Evolutionary conservation across 1,140 invertebrate genomes (phyloP), one percentile per base, ranked within the genome.

Genomic region (Calliopsis andreniformis): DNA sequence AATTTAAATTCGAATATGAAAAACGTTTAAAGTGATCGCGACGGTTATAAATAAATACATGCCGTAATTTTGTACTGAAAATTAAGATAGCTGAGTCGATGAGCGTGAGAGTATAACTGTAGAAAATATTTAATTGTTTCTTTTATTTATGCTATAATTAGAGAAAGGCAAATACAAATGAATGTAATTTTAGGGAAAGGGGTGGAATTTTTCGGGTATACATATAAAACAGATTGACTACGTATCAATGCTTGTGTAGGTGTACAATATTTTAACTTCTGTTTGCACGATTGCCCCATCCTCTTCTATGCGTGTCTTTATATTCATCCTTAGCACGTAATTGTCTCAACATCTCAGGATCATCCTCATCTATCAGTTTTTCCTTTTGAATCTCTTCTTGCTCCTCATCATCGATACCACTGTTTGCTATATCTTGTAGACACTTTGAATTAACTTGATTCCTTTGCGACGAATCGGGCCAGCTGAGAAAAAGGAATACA

Each of bases 221-320:
- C n/a, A n/a, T n/a, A n/a, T n/a, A n/a, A n/a, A n/a, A n/a, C n/a
- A n/a, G n/a, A n/a, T n/a, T n/a, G n/a, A n/a, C n/a, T n/a, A n/a
- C n/a, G n/a, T n/a, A 14, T 32, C 4, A 18, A 72, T 47, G n/a
- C 3, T 56, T 45, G 20, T 16, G 28, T 28, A 62, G 0, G 28
- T 23, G 7, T 25, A 4, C 61, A 16, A 35, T 53, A 14, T 18
- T 62, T 93, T 94, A 97, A 92, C 97, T 98, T 85, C 96, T 93
- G 89, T 98, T 98, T 85, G 96, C 93, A 47, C 97, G 93, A 92
- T 98, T 98, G 35, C 97, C 97, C 95, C 96, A 97, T 3, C 97
- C 97, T 62, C 97, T 91, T 63, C 96, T 94, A 89, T 98, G 96
- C 39, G 95, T 95, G 93, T 99, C 98, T 91, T 98, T 98, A 88